Evolutionary conservation across 2,113 vertebrate genomes (phyloP).

Genomic region (Crotalus viridis): DNA sequence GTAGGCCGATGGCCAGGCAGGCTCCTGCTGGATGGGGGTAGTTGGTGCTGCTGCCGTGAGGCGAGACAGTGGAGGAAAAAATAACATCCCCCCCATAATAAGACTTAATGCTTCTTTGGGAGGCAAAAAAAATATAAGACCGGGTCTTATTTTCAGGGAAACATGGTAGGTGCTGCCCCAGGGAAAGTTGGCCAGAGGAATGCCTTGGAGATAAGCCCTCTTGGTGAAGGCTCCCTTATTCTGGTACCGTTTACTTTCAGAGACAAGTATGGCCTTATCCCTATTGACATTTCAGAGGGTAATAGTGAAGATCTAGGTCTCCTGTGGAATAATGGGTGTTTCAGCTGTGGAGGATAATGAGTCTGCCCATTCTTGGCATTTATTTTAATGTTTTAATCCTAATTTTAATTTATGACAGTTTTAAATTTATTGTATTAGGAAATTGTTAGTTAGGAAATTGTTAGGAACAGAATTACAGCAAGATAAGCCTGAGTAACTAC

Average conservation of each 20-base stretch:
- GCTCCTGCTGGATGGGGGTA: too few species aligned
- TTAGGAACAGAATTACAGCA: neutral
- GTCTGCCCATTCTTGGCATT: neutral
- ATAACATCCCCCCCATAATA: too few species aligned
- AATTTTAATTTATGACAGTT: too few species aligned
- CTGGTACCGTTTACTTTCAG: neutral
- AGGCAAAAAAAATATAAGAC: too few species aligned
- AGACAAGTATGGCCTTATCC: neutral
- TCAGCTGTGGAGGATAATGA: neutral
- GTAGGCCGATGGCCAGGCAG: too few species aligned
- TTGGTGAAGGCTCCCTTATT: neutral
- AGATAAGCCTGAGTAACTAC: neutral
- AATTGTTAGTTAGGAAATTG: too few species aligned
- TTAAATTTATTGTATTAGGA: too few species aligned
- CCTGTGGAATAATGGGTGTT: neutral
- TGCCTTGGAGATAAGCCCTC: neutral
- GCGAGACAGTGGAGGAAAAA: too few species aligned
- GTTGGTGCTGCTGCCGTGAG: too few species aligned
- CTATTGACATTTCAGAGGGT: neutral
- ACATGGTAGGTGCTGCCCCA: neutral
- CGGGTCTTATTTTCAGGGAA: too few species aligned
- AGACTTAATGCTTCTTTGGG: too few species aligned
- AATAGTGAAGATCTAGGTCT: neutral
- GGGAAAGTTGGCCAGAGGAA: neutral
- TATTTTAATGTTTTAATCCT: neutral